These are phyloP conservation scores for Oxycera nigricornis DNA, from an alignment of 2,888 invertebrate species.

Conservation along the genomic window DNA sequence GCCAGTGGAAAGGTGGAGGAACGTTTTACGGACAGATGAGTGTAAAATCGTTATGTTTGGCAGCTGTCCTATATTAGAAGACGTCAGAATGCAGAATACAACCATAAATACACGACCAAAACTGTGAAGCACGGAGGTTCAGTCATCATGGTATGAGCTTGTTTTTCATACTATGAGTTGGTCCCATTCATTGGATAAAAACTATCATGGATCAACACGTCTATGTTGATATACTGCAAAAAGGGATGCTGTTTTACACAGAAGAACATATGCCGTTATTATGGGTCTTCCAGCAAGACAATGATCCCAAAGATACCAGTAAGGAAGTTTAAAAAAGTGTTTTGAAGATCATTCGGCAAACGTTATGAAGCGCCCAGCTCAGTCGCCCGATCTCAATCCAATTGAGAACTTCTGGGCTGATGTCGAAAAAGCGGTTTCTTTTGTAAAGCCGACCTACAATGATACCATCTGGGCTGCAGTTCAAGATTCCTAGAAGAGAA, in stretches of 20 bases:
- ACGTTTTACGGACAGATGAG: too few species aligned
- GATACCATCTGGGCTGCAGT: too few species aligned
- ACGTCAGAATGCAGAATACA: too few species aligned
- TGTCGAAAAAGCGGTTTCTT: too few species aligned
- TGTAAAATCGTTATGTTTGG: too few species aligned
- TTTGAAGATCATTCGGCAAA: not conserved
- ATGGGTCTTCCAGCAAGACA: not conserved
- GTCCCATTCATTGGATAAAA: slow-evolving; percentile 7
- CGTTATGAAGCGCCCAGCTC: slow-evolving; percentile 40
- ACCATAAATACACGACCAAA: not conserved
- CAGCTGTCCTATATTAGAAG: too few species aligned
- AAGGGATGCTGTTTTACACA: not conserved
- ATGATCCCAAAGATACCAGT: not conserved
- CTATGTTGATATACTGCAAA: not conserved
- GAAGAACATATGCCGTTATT: not conserved
- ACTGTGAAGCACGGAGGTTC: not conserved
- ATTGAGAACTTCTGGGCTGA: slow-evolving; percentile 41
- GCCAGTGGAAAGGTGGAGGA: too few species aligned
- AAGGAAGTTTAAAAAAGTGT: too few species aligned
- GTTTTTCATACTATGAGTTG: not conserved
- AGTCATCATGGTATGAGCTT: not conserved
- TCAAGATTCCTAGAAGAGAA: too few species aligned
- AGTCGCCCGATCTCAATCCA: slow-evolving; percentile 40
- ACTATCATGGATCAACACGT: not conserved
- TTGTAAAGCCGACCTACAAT: too few species aligned